phyloP scores from a whole-genome alignment of 2,113 vertebrate species.

The Poeciliopsis retropinna region DNA sequence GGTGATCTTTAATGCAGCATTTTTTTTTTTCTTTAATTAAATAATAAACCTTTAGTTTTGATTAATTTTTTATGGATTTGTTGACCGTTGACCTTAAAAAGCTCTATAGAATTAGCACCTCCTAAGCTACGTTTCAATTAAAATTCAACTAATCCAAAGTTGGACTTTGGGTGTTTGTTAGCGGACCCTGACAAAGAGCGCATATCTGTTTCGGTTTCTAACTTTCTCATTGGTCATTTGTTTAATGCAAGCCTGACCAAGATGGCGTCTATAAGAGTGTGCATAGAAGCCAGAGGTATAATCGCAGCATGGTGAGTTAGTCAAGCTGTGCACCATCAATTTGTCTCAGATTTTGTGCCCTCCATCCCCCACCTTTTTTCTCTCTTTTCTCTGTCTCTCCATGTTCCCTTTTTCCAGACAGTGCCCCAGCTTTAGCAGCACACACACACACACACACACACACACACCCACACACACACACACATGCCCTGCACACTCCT shows the following conservation, averaged over 20 bases:
- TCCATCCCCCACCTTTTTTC: constrained; percentile 36
- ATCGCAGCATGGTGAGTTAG: constrained; percentile 65
- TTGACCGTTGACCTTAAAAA: background rate
- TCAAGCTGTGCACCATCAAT: constrained; percentile 70
- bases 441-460: constrained; percentile 57
- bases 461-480: constrained; percentile 55
- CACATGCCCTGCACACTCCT: constrained; percentile 42
- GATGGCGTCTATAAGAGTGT: constrained; percentile 47
- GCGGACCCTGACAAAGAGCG: background rate
- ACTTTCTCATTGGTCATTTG: constrained; percentile 10
- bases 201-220: constrained; percentile 3
- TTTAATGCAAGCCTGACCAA: constrained; percentile 24
- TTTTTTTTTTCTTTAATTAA: background rate
- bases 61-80: background rate
- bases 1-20: too few relatives aligned
- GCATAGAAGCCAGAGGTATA: constrained; percentile 54
- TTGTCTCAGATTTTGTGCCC: constrained; percentile 71
- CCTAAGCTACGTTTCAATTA: background rate
- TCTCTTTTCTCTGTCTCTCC: constrained; percentile 60
- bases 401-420: constrained; percentile 72
- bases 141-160: background rate
- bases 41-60: too few relatives aligned
- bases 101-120: background rate
- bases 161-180: background rate
- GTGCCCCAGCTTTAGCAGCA: constrained; percentile 50